Evolutionary conservation across 2,113 vertebrate species (phyloP), one percentile per base, ranked within the genome.

Genomic region (Cottus gobio): DNA sequence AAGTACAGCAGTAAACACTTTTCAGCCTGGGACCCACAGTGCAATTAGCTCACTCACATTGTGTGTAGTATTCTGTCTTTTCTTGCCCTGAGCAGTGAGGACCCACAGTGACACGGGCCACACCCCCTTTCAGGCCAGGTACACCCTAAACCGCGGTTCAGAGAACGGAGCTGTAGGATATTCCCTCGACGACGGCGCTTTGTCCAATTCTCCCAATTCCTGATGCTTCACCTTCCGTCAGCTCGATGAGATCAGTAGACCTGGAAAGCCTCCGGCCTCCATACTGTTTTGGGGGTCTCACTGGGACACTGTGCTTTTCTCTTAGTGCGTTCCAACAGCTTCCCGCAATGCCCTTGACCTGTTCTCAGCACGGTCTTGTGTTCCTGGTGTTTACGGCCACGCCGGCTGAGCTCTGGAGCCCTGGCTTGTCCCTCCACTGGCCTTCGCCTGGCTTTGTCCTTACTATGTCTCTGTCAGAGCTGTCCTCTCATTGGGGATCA

Each of bases 181-280:
- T 71, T 79, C 79, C 82, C 65, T 37, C 22, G 67, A 60, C 12
- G n/a, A 63, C 24, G 0, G 5, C 44, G 5, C 50, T 82, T 28
- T 18, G 30, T 75, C 61, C 78, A 71, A 66, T 50, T 75, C 48
- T 71, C 75, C 80, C 71, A 62, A 34, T 67, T 58, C 31, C 56
- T 67, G 34, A 77, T 71, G 37, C 50, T 56, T 90, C 69, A 44
- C 44, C 75, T 75, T 70, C 48, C 69, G 76, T 76, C 52, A 66
- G 70, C 65, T 71, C 15, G 18, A 75, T 87, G 81, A 86, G 44
- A 79, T 90, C 86, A 90, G 74, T 54, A 83, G 77, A 85, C 67
- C 80, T 86, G 82, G 68, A 80, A 75, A 54, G 60, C 76, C 54
- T 89, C 87, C 69, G 73, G 44, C 64, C 56, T 71, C 28, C 56